Conservation (phyloP, 2,888 invertebrate genomes). For the Leucozona laternaria region DNA sequence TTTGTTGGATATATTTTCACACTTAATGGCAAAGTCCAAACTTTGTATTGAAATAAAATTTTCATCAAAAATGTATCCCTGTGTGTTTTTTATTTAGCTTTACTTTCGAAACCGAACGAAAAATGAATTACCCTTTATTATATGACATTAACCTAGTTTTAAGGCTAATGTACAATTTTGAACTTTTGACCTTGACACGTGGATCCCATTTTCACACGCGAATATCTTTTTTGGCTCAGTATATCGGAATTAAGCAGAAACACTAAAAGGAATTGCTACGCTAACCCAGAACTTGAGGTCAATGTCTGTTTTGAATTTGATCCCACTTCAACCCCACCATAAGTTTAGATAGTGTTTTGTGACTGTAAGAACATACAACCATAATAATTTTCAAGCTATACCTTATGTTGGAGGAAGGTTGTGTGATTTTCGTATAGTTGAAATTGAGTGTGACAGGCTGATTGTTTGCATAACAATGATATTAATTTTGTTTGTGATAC, state of each 20-base stretch:
- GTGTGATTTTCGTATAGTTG: not conserved
- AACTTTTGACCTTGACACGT: conserved; percentile 68
- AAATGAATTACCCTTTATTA: too few relatives aligned
- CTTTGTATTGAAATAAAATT: too few relatives aligned
- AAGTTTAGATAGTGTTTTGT: not conserved
- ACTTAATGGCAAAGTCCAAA: too few relatives aligned
- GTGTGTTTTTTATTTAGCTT: too few relatives aligned
- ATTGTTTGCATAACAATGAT: conserved; percentile 60
- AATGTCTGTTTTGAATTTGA: conserved; percentile 50
- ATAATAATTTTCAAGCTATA: conserved; percentile 36
- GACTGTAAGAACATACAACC: not conserved
- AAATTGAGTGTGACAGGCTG: conserved; percentile 57
- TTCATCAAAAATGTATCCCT: too few relatives aligned
- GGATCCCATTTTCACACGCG: conserved; percentile 43
- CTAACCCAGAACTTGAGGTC: conserved; percentile 34
- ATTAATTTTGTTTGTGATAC: conserved; percentile 47
- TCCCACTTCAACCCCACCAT: conserved; percentile 17
- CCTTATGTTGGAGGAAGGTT: conserved; percentile 4
- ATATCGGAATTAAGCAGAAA: not conserved
- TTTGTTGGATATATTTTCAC: too few relatives aligned
- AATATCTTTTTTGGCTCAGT: not conserved
- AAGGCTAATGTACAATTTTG: conserved; percentile 56
- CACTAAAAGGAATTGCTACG: not conserved
- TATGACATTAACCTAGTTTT: conserved; percentile 43
- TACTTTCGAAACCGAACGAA: too few relatives aligned